Evolutionary conservation across 1,140 invertebrate species (phyloP).

Genomic region (Cydia amplana): DNA sequence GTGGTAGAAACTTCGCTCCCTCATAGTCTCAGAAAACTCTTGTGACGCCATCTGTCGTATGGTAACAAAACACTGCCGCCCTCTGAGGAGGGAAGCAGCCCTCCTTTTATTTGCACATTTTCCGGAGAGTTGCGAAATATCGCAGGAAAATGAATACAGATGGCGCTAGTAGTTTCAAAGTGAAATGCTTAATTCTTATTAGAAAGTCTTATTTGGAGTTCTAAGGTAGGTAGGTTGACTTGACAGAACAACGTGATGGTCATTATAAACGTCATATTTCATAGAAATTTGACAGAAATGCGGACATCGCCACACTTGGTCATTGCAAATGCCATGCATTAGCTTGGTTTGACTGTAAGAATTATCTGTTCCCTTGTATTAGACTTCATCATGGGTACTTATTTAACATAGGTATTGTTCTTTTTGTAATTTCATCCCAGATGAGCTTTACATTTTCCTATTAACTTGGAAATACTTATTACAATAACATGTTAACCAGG

Average conservation of each 20-base stretch:
- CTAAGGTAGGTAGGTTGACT: no score
- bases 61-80: conserved; percentile 4
- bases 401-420: no score
- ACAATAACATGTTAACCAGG: no score
- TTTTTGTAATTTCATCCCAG: background rate
- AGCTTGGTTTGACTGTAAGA: no score
- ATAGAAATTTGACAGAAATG: no score
- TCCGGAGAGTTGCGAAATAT: conserved; percentile 20
- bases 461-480: background rate
- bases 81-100: conserved; percentile 14
- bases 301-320: no score
- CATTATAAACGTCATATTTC: background rate
- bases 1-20: conserved; percentile 39
- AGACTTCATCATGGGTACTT: no score
- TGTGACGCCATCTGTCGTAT: background rate
- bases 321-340: no score
- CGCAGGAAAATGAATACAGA: conserved; percentile 38
- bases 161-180: conserved; percentile 44
- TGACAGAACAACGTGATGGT: background rate
- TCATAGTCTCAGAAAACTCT: background rate
- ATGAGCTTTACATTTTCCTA: background rate
- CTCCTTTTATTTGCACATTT: background rate
- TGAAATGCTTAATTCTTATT: background rate
- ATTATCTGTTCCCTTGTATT: no score
- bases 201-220: no score